These are phyloP conservation scores for Scaptomyza reducta DNA, from an alignment of 2,888 invertebrate species.

Conservation along the genomic window DNA sequence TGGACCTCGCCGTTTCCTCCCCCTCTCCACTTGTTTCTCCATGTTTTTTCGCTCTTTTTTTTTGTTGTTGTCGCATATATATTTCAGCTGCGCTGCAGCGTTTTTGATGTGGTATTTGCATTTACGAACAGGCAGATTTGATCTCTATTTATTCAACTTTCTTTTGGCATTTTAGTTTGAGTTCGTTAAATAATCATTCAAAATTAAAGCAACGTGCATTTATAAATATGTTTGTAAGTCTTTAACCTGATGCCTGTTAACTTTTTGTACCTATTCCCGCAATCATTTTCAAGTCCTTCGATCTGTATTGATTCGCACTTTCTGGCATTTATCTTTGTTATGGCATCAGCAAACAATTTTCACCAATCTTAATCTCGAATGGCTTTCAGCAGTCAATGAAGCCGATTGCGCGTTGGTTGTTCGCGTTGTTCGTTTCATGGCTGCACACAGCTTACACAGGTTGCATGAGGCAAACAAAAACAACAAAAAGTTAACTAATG, in stretches of 20 bases:
- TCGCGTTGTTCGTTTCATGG: constrained; percentile 44
- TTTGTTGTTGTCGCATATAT: constrained; percentile 36
- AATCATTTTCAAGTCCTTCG: no score
- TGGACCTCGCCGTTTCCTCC: not conserved
- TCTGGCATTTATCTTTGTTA: constrained; percentile 1
- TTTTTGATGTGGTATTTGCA: constrained; percentile 57
- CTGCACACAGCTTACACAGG: constrained; percentile 45
- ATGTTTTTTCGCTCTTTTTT: constrained; percentile 27
- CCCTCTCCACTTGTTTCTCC: constrained; percentile 14
- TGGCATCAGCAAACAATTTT: constrained; percentile 34
- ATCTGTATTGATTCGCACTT: not conserved
- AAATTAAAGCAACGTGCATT: not conserved
- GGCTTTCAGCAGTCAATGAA: constrained; percentile 42
- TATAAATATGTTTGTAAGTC: no score
- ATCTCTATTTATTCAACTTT: constrained; percentile 42
- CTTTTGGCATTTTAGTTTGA: no score
- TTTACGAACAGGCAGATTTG: constrained; percentile 45
- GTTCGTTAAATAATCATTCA: no score
- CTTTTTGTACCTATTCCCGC: no score
- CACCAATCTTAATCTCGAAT: constrained; percentile 12
- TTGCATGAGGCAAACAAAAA: constrained; percentile 55
- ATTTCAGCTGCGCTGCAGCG: constrained; percentile 43
- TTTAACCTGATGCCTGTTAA: no score
- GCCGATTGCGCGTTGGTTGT: constrained; percentile 28
- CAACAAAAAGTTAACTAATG: constrained; percentile 41